Evolutionary conservation across 1,140 invertebrate species (phyloP), one percentile per base, ranked within the genome.

Genomic region (Galleria mellonella): DNA sequence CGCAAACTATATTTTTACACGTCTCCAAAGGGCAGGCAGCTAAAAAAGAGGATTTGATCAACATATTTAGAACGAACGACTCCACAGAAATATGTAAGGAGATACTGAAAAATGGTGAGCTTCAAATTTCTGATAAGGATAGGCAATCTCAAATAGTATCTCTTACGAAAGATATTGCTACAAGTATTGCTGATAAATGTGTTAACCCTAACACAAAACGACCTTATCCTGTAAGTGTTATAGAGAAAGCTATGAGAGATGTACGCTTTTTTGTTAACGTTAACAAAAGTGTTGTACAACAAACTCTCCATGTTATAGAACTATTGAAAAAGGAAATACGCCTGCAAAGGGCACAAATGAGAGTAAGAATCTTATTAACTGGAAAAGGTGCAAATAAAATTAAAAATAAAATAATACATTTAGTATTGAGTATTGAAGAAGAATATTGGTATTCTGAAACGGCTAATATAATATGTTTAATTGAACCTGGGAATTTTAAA

Each of bases 11-110:
- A 1, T 99, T 99, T 69, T 92, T 90, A 17, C 99, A 99, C 88
- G 98, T 99, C 3, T 99, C 97, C 0, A 99, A 99, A 88, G 98
- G 98, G 7, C 96, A 99, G 88, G 93, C 98, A 9, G 97, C 98
- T 1, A 99, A 99, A 75, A 97, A 97, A 74, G 97, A 98, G 77
- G 98, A 99, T 87, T 78, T 99, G 11, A 73, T 96, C 6, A 97
- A 97, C 87, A 91, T 95, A 40, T 96, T 96, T 81, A 91, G 90
- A 0, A 94, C 89, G 49, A 92, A 94, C 37, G 90, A 96, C 68
- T 90, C 92, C 56, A 96, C 93, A 1, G 93, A 94, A 88, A 94
- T 97, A 59, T 96, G 94, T 67, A 94, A 95, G 76, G 90, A 97
- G 88, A 99, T 99, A 72, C 87, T 99, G 37, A 90, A 92, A 28